These are phyloP conservation scores for Trissoscelio sp. DNA, from an alignment of 2,888 invertebrate genomes.

Conservation along the genomic window DNA sequence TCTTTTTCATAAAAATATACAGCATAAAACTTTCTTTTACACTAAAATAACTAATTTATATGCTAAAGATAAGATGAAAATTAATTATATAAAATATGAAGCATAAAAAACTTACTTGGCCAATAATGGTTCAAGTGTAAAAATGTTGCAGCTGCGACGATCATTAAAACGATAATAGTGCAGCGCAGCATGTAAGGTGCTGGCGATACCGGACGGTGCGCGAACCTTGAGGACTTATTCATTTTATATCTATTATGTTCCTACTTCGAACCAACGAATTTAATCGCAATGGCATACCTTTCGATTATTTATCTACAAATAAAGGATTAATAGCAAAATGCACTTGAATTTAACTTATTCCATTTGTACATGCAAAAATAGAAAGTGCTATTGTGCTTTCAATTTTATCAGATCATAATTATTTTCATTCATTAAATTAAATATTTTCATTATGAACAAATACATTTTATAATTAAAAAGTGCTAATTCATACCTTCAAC, in stretches of 20 bases:
- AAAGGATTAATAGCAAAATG: background rate
- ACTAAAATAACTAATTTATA: too few relatives aligned
- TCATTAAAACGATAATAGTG: slow-evolving; percentile 77
- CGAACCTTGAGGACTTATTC: slow-evolving; percentile 70
- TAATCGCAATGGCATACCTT: slow-evolving; percentile 75
- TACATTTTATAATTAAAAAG: background rate
- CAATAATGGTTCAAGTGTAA: slow-evolving; percentile 80
- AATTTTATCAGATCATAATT: slow-evolving; percentile 19
- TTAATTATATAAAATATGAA: too few relatives aligned
- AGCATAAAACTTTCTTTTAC: too few relatives aligned
- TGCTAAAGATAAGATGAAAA: too few relatives aligned
- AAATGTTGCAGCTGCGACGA: slow-evolving; percentile 79
- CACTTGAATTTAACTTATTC: too few relatives aligned
- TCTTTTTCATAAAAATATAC: too few relatives aligned
- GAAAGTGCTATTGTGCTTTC: slow-evolving; percentile 44
- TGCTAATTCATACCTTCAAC: slow-evolving; percentile 17
- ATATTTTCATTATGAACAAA: too few relatives aligned
- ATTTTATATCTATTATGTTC: slow-evolving; percentile 73
- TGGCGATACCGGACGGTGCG: slow-evolving; percentile 70
- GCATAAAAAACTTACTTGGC: slow-evolving; percentile 81
- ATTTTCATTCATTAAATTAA: too few relatives aligned
- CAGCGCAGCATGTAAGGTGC: slow-evolving; percentile 75
- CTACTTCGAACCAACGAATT: slow-evolving; percentile 71
- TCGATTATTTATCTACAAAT: slow-evolving; percentile 36
- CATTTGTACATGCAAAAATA: slow-evolving; percentile 25